Percentiles rank a stretch among this genome's conserved stretches.
Conservation (phyloP, 2,113 vertebrate species). For the Oreochromis aureus region DNA sequence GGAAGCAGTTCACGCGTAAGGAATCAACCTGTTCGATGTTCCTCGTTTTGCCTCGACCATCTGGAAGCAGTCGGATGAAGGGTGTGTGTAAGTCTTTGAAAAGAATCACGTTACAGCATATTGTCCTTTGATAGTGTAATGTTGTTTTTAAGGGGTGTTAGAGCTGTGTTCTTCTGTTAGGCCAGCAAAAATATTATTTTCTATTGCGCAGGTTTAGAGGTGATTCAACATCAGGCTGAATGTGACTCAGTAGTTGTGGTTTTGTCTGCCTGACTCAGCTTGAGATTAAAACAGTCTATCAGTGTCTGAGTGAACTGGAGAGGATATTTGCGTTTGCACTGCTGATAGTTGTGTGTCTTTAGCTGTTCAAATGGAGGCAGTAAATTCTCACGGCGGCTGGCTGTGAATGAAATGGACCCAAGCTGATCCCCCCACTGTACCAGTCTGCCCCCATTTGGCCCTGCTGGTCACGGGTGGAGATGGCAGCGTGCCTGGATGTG, state of each 20-base stretch:
- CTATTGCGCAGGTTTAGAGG: neutral
- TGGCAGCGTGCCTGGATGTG: slow-evolving; percentile 35
- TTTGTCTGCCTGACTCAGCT: neutral
- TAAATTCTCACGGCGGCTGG: neutral
- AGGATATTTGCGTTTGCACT: neutral
- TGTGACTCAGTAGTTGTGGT: slow-evolving; percentile 35
- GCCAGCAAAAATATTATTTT: neutral
- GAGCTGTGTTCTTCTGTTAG: neutral
- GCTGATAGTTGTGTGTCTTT: neutral
- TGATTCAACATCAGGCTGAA: slow-evolving; percentile 56
- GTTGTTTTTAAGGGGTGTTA: neutral
- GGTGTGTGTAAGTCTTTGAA: neutral
- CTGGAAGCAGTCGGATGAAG: slow-evolving; percentile 1
- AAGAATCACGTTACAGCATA: neutral
- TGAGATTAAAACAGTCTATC: neutral
- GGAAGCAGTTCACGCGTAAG: slow-evolving; percentile 46
- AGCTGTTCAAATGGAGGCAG: neutral
- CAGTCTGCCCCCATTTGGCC: slow-evolving; percentile 23
- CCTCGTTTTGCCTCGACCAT: slow-evolving; percentile 14
- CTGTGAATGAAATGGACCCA: slow-evolving; percentile 38
- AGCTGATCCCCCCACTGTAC: slow-evolving; percentile 43
- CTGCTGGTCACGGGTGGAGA: slow-evolving; percentile 37
- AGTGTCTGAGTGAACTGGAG: neutral
- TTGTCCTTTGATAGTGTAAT: neutral
- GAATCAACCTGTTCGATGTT: slow-evolving; percentile 28